These are phyloP conservation scores for Crypturellus undulatus DNA, from an alignment of 2,113 vertebrate species.

Conservation along the genomic window DNA sequence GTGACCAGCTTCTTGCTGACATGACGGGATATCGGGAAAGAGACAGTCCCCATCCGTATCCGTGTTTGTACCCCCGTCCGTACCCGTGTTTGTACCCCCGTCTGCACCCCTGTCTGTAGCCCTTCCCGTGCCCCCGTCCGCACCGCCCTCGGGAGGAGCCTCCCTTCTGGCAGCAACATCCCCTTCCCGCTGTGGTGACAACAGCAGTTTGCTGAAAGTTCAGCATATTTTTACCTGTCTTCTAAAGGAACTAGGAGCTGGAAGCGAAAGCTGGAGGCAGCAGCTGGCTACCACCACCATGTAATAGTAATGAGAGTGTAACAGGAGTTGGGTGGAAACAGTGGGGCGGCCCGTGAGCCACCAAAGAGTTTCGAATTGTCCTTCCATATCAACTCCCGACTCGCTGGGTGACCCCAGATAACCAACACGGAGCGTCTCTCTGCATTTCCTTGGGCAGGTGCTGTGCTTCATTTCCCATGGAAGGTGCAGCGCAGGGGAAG, in stretches of 20 bases:
- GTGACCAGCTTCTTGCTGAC: not conserved
- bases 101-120: no score
- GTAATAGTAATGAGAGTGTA: not conserved
- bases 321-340: not conserved
- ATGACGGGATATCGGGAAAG: no score
- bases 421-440: not conserved
- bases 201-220: not conserved
- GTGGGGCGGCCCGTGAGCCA: not conserved
- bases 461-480: not conserved
- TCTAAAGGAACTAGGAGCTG: not conserved
- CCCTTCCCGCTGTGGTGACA: not conserved
- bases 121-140: not conserved
- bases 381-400: not conserved
- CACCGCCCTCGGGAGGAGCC: fast-evolving
- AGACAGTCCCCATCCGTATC: no score
- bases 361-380: not conserved
- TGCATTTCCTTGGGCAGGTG: not conserved
- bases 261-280: not conserved
- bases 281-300: not conserved
- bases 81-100: no score
- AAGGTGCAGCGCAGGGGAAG: not conserved
- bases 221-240: not conserved
- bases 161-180: not conserved
- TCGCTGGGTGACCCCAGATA: not conserved
- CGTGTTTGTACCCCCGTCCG: no score